Percentiles rank a stretch among this genome's conserved stretches.
Evolutionary conservation across 2,888 invertebrate genomes (phyloP).

Genomic region (Lasius platythorax): DNA sequence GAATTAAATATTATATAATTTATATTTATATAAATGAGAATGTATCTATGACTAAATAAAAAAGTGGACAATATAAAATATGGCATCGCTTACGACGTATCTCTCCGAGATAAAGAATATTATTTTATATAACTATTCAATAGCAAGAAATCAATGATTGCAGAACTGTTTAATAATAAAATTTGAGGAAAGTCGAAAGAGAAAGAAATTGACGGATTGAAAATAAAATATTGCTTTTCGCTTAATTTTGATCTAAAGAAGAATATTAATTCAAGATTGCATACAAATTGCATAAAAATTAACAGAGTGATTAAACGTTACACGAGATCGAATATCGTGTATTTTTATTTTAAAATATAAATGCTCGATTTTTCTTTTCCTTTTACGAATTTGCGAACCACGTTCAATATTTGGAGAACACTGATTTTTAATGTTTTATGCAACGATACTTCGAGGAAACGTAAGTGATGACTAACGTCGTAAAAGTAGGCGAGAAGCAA

Average conservation of each 20-base stretch:
- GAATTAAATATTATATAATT: not conserved
- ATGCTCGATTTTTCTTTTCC: not conserved
- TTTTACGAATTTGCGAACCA: too few species aligned
- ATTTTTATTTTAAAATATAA: not conserved
- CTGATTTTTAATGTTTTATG: not conserved
- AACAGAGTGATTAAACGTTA: not conserved
- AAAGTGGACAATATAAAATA: not conserved
- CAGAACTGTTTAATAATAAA: not conserved
- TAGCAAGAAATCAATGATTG: not conserved
- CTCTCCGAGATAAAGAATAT: not conserved
- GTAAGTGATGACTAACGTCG: not conserved
- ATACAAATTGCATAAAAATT: not conserved
- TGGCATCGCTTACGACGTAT: not conserved
- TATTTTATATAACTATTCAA: not conserved
- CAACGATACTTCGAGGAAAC: not conserved
- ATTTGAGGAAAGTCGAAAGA: not conserved
- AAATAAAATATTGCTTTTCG: not conserved
- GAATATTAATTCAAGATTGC: not conserved
- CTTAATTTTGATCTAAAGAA: not conserved
- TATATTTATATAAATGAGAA: not conserved
- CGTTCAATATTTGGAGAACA: not conserved
- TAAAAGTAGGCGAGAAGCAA: constrained; percentile 22
- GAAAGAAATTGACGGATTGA: not conserved
- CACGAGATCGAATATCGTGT: not conserved
- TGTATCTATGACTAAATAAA: not conserved